These are phyloP conservation scores for Erpetoichthys calabaricus DNA, from an alignment of 2,797 vertebrate genomes.

Conservation along the genomic window DNA sequence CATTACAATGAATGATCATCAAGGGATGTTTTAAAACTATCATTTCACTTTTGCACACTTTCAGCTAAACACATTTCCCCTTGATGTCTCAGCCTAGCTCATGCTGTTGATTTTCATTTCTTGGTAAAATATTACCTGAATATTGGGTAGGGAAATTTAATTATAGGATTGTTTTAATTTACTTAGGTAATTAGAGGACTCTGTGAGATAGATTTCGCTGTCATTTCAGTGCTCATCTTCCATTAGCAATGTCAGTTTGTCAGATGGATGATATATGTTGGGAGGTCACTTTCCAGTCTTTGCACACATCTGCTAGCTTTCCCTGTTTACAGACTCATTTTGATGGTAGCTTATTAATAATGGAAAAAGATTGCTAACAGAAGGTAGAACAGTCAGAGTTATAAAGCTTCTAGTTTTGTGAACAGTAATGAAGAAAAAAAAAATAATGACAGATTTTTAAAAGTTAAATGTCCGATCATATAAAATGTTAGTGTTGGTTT, in stretches of 20 bases:
- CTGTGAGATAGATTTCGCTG: conserved; percentile 44
- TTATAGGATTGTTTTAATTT: conserved; percentile 36
- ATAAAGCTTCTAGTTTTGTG: conserved; percentile 13
- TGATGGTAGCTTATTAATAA: conserved; percentile 41
- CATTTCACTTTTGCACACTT: too few relatives aligned
- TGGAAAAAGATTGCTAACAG: conserved; percentile 29
- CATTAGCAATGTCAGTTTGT: conserved; percentile 42
- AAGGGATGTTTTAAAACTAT: too few relatives aligned
- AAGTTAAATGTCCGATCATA: too few relatives aligned
- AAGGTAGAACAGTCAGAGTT: conserved; percentile 28
- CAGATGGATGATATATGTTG: conserved; percentile 37
- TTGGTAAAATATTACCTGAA: conserved; percentile 16
- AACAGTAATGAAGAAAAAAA: neutral
- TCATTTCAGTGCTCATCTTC: conserved; percentile 28
- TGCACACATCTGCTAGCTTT: conserved; percentile 30
- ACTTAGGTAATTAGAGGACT: conserved; percentile 36
- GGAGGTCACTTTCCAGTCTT: conserved; percentile 40
- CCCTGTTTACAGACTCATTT: conserved; percentile 15
- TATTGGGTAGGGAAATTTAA: conserved; percentile 29
- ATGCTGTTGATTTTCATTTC: neutral
- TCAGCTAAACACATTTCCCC: too few relatives aligned
- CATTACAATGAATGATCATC: too few relatives aligned
- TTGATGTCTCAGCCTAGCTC: neutral
- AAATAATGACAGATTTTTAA: too few relatives aligned
- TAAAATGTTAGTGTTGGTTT: too few relatives aligned